Base-by-base conservation (phyloP, 2,797 vertebrate genomes). In the Poecilia wingei region DNA sequence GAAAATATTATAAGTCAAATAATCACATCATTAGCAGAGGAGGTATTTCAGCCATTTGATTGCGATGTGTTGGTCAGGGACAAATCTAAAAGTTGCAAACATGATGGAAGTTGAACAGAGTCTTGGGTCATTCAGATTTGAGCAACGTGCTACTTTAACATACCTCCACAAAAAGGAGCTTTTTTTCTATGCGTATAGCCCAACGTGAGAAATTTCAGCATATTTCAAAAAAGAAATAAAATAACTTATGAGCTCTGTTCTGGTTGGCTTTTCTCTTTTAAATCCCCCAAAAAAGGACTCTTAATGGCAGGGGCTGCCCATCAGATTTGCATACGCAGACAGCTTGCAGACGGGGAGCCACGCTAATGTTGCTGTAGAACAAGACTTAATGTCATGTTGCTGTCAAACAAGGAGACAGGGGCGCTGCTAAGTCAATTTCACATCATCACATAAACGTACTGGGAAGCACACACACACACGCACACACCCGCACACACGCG, bases 331-430 rank as follows among this genome's bases (percentile, higher is more conserved):
- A 90, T 88, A 87, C 14, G 0, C 77, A 92, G 89, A 90, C 91
- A 86, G 91, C 89, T 86, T 82, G 41, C 80, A 90, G 92, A 91
- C 88, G 80, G 86, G 86, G 83, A 55, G 92, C 87, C 41, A 59
- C 28, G 57, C 86, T 90, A 87, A 91, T 91, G 91, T 89, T 85
- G 83, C 88, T 92, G 93, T 92, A 92, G 81, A 92, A 94, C 93
- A 92, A 87, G 91, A 93, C 92, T 92, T 90, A 89, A 91, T 84
- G 93, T 94, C 92, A 94, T 93, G 93, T 93, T 88, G 82, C 85
- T 87, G 91, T 93, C 89, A 84, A 87, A 90, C 84, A 69, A 68
- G 16, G 71, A 92, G 87, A 90, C 85, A 78, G 85, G 82, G 87
- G 86, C 8, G 66, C 86, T 77, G 87, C 84, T 90, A 83, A 92